Conservation (phyloP, 2,797 vertebrate genomes). For the Crenichthys baileyi region DNA sequence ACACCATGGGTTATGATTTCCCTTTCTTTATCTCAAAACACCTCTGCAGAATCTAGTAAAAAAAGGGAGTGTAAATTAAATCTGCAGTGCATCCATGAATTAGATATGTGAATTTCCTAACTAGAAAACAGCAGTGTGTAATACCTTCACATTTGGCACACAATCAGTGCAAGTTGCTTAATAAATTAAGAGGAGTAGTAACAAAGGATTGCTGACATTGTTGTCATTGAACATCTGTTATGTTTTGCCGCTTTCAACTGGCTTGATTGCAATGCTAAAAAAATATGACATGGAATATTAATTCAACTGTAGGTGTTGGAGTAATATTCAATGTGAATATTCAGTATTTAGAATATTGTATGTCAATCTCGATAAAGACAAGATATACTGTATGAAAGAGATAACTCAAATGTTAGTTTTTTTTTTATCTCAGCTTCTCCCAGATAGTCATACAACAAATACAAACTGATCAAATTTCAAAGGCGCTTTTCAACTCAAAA, state of each 20-base stretch:
- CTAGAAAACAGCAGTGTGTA: conserved; percentile 26
- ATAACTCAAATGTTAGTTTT: conserved; percentile 32
- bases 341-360: conserved; percentile 9
- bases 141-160: conserved; percentile 33
- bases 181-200: conserved; percentile 33
- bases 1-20: background rate
- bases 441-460: conserved; percentile 23
- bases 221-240: conserved; percentile 16
- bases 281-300: background rate
- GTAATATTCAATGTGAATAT: too few species aligned
- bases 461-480: conserved; percentile 43
- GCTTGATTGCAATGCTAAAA: background rate
- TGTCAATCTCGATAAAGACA: conserved; percentile 5
- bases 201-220: conserved; percentile 13
- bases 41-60: background rate
- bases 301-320: conserved; percentile 3
- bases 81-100: conserved; percentile 37
- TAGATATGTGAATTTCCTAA: conserved; percentile 42
- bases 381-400: conserved; percentile 9
- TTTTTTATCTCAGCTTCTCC: conserved; percentile 19
- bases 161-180: conserved; percentile 42
- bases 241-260: conserved; percentile 18
- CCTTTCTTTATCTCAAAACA: conserved; percentile 6
- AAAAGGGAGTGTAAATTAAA: conserved; percentile 9
- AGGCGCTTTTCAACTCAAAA: conserved; percentile 14